Evolutionary conservation across 1,140 invertebrate species (phyloP), one percentile per base, ranked within the genome.

Genomic region (Panagrolaimus sp.): DNA sequence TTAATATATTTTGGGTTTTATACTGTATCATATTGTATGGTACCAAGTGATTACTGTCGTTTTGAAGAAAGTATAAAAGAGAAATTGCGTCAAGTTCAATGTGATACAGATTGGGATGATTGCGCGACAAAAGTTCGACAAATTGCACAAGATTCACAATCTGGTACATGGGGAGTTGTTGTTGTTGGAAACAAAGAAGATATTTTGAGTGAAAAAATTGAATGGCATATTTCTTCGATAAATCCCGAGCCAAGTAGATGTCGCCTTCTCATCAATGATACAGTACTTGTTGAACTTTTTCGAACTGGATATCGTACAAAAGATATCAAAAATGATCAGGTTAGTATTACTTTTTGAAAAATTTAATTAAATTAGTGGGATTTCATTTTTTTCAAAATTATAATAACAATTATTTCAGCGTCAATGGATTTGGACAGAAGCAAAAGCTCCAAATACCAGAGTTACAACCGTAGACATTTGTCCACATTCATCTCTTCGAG

Each of bases 51-150:
- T 65, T 65, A 21, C 14, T 65, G 64, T 47, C 1, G 21, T 2
- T 65, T 65, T 28, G 64, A 65, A n/a, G 64, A 65, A 28, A 15
- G 14, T n/a, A n/a, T 65, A n/a, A 65, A 65, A 28, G n/a, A 65
- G 17, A 65, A 65, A 28, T 65, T 65, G 3, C 64, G 64, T 5
- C 43, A 43, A 14, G 17, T 65, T 12, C 10, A 32, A 28, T 65
- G 64, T 26, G 38, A 47, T 17, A 43, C 10, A n/a, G 24, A 65
- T 43, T 21, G 43, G 64, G 64, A 65, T 14, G 64, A 65, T 14
- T 65, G 64, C 24, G 64, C 64, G 5, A 65, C 64, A 2, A 65
- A 47, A 45, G 28, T 28, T 5, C 1, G 64, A 17, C 15, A 21
- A 26, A 44, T 65, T 17, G 64, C 64, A 9, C 64, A 65, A 28